Conservation (phyloP, 2,113 vertebrate genomes). For the Phyllostomus discolor region DNA sequence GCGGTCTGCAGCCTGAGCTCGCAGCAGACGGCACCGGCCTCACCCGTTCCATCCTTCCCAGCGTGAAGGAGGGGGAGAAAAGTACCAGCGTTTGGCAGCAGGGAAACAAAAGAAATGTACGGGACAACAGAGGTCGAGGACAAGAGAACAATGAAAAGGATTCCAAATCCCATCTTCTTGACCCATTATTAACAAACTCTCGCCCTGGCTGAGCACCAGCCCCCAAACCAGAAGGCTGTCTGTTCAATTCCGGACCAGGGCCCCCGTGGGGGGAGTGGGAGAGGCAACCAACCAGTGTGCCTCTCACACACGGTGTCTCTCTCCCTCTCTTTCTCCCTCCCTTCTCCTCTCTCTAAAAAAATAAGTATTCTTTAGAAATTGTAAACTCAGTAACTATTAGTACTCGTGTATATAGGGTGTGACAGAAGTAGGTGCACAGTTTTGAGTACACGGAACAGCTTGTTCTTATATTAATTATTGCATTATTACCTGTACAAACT, state of each 20-base stretch:
- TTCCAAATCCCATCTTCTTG: background rate
- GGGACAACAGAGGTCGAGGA: background rate
- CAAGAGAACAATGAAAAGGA: background rate
- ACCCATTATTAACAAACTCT: background rate
- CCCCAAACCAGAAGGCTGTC: no score
- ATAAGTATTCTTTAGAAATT: background rate
- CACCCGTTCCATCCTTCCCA: background rate
- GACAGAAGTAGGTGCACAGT: background rate
- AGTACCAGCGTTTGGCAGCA: background rate
- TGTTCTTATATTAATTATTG: background rate
- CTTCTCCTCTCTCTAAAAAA: no score
- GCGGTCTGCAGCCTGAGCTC: background rate
- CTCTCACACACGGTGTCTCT: no score
- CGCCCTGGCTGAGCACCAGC: no score
- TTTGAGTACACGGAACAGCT: background rate
- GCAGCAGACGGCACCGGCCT: background rate
- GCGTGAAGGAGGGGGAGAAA: background rate
- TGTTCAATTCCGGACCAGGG: no score
- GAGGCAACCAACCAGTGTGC: no score
- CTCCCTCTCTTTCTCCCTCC: no score
- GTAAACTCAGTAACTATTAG: background rate
- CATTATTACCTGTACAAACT: background rate
- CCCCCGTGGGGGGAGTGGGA: no score
- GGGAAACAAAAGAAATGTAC: background rate
- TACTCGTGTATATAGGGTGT: background rate